Evolutionary conservation across 2,797 vertebrate genomes (phyloP).

Genomic region (Morus bassanus): DNA sequence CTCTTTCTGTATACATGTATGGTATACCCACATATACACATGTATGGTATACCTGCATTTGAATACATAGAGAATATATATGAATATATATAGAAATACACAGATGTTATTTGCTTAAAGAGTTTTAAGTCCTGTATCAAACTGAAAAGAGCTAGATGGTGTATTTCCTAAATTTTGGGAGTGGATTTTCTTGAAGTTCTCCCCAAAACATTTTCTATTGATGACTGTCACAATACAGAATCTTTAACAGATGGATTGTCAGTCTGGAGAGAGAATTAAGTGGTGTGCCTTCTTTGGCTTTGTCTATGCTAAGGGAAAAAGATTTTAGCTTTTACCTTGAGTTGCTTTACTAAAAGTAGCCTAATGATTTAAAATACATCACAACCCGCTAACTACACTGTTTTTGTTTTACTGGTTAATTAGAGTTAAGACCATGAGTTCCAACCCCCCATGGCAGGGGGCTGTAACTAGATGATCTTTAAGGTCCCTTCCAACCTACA

Average conservation of each 20-base stretch:
- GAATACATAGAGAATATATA: neutral
- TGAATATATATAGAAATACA: neutral
- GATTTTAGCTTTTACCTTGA: neutral
- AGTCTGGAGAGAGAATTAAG: neutral
- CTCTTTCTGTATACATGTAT: neutral
- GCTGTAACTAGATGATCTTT: neutral
- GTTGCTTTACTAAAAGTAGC: neutral
- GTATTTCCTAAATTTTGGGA: neutral
- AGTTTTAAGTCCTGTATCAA: neutral
- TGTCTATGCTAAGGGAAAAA: neutral
- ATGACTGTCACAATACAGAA: constrained; percentile 6
- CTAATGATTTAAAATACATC: neutral
- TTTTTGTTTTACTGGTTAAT: neutral
- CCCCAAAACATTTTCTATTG: neutral
- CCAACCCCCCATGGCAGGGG: fast-evolving
- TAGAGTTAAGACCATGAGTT: neutral
- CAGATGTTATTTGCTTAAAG: neutral
- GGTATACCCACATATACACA: neutral
- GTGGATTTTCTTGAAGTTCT: neutral
- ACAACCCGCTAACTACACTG: neutral
- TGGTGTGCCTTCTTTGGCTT: neutral
- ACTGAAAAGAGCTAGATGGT: neutral
- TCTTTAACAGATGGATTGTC: neutral
- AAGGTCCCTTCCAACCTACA: neutral
- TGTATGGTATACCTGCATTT: neutral